phyloP scores from a whole-genome alignment of 2,888 invertebrate species.

The Lymantria dispar region DNA sequence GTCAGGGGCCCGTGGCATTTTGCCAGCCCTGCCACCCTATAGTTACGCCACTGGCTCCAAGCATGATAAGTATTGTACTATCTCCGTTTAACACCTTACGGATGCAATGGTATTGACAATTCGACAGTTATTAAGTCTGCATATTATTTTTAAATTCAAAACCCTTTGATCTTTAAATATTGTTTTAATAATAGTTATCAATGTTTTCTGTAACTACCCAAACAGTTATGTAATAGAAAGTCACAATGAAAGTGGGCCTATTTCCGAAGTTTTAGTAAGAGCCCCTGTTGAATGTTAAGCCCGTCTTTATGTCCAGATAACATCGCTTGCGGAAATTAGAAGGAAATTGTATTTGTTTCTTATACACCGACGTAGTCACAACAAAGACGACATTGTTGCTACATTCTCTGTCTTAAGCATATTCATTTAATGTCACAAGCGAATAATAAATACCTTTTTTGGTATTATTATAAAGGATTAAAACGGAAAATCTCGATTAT shows the following conservation, averaged over 20 bases:
- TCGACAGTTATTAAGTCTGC: too few relatives aligned
- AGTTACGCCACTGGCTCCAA: too few relatives aligned
- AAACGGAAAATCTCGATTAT: background rate
- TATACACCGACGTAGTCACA: conserved; percentile 62
- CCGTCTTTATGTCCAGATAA: conserved; percentile 71
- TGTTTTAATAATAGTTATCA: too few relatives aligned
- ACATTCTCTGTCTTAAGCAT: conserved; percentile 42
- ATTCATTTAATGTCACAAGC: conserved; percentile 46
- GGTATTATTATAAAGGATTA: background rate
- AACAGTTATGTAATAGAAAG: conserved; percentile 22
- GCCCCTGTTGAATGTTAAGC: conserved; percentile 62
- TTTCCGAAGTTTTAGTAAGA: conserved; percentile 57
- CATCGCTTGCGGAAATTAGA: conserved; percentile 73
- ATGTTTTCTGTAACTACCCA: conserved; percentile 2
- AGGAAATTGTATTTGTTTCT: conserved; percentile 80
- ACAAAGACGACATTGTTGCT: conserved; percentile 49
- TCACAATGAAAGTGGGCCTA: conserved; percentile 54
- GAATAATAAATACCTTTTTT: background rate
- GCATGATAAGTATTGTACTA: too few relatives aligned
- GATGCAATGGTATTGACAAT: too few relatives aligned
- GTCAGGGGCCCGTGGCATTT: too few relatives aligned
- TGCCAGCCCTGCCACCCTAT: too few relatives aligned
- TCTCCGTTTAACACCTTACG: too few relatives aligned
- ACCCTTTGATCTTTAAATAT: too few relatives aligned
- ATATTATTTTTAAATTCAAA: too few relatives aligned